Evolutionary conservation across 1,140 invertebrate species (phyloP).

Genomic region (Chelonus insularis): DNA sequence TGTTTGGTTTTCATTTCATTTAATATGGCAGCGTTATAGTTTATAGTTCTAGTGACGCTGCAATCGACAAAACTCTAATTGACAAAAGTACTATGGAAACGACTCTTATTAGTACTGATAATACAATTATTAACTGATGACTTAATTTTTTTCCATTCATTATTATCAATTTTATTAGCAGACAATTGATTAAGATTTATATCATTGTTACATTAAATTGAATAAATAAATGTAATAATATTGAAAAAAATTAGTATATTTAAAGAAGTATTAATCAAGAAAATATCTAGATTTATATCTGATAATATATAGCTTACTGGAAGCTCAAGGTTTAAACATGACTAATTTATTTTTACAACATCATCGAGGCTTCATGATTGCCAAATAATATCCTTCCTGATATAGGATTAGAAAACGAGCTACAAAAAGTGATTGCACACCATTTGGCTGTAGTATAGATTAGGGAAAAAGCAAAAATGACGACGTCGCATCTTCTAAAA

Average conservation of each 20-base stretch:
- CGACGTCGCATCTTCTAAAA: too few relatives aligned
- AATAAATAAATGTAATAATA: too few relatives aligned
- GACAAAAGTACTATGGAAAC: neutral
- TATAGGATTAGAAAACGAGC: neutral
- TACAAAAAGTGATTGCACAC: neutral
- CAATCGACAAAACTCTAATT: neutral
- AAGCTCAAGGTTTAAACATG: slow-evolving; percentile 8
- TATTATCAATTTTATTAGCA: neutral
- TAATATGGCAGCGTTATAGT: neutral
- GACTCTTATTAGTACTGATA: too few relatives aligned
- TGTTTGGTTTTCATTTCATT: too few relatives aligned
- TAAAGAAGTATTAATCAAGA: too few relatives aligned
- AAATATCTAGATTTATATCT: neutral
- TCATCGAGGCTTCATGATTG: neutral
- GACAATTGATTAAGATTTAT: too few relatives aligned
- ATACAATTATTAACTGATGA: neutral
- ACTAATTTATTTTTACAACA: slow-evolving; percentile 5
- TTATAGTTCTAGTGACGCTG: neutral
- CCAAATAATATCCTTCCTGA: neutral
- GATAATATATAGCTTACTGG: neutral
- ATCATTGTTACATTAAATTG: too few relatives aligned
- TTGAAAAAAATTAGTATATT: too few relatives aligned
- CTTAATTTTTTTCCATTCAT: neutral
- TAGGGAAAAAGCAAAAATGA: too few relatives aligned
- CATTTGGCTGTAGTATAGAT: too few relatives aligned